Conservation (phyloP, 2,113 vertebrate species). For the Pangasianodon hypophthalmus region DNA sequence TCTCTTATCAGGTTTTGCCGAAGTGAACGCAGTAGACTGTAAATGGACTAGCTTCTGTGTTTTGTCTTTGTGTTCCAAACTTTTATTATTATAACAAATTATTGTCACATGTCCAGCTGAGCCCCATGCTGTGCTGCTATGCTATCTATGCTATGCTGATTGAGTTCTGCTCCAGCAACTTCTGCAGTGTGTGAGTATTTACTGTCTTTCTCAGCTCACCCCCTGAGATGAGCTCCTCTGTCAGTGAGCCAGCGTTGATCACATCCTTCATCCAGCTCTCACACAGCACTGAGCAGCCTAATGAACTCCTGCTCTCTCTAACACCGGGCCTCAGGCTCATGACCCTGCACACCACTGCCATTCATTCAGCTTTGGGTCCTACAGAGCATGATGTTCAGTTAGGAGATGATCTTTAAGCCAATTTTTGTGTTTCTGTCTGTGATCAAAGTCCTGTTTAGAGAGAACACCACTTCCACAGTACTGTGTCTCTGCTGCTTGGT, state of each 20-base stretch:
- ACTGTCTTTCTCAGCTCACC: constrained; percentile 55
- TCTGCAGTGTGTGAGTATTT: constrained; percentile 61
- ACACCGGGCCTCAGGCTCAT: neutral
- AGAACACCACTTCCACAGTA: neutral
- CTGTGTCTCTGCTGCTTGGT: neutral
- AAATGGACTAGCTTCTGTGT: neutral
- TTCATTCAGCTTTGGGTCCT: neutral
- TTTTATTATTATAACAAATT: constrained; percentile 55
- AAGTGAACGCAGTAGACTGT: neutral
- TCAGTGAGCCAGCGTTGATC: constrained; percentile 37
- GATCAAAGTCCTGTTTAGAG: neutral
- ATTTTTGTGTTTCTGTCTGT: neutral
- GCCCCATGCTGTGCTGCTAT: constrained; percentile 54
- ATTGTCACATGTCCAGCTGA: constrained; percentile 61
- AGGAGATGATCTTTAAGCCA: neutral
- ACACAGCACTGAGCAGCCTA: constrained; percentile 16
- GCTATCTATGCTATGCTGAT: neutral
- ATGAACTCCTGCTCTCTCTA: constrained; percentile 24
- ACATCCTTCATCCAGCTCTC: constrained; percentile 37
- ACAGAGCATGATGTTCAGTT: neutral
- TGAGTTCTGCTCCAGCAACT: constrained; percentile 60
- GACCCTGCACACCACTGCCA: neutral
- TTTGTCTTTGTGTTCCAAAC: neutral
- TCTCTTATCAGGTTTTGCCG: neutral
- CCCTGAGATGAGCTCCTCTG: constrained; percentile 56